Evolutionary conservation across 2,888 invertebrate species (phyloP), one percentile per base, ranked within the genome.

Genomic region (Sinopyrophorus schimmeli): DNA sequence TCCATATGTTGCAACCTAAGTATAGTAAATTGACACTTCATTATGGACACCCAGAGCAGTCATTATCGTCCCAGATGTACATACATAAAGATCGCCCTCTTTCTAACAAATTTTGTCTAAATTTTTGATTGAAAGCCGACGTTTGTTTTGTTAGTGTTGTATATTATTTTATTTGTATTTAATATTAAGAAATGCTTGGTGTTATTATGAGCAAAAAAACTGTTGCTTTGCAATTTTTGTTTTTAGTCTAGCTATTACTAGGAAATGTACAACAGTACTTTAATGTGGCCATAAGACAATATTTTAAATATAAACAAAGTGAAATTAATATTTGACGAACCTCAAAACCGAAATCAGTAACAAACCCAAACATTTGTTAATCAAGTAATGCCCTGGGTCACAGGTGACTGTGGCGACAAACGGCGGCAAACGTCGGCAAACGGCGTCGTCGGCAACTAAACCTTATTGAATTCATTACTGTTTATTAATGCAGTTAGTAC

Each of bases 401-500:
- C 57, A 57, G 57, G 57, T 57, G 55, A 55, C 55, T 51, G 53
- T 52, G 55, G 53, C 54, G 57, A 57, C 57, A 57, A 57, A 55
- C 54, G 52, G 52, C 52, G 56, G 49, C 58, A 57, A 57, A 54
- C 51, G 57, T 47, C 54, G 49, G 53, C 50, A 57, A 59, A 58
- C 60, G 58, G 40, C 60, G 59, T 50, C 56, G 57, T 53, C 58
- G 61, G 61, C 56, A 61, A 61, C 60, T 59, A 60, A 61, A 62
- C 64, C 63, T 63, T 63, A 65, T 65, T 64, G 64, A 66, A 66
- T 66, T 66, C 65, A 66, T 66, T 66, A 70, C 66, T 68, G 70
- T 67, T 74, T 73, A 72, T 73, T 72, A 74, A 73, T 72, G 72
- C 68, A 71, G 70, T 74, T 74, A 74, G 70, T 67, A 66, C 64